Percentiles rank a stretch among this genome's conserved stretches.
phyloP scores from a whole-genome alignment of 2,888 invertebrate species.

The Amblyjoppa proteus region DNA sequence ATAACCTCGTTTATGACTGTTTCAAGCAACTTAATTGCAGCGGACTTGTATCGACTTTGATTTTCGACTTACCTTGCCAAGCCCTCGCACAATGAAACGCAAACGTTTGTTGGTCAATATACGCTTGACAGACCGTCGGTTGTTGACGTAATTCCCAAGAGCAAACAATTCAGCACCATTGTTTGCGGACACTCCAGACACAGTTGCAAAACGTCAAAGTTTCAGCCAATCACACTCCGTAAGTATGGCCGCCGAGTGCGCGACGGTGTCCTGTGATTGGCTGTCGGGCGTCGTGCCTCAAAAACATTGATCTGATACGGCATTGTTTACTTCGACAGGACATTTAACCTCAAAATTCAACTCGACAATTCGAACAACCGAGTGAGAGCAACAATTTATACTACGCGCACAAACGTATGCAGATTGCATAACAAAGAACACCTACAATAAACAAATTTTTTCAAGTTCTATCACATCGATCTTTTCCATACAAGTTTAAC shows the following conservation, averaged over 20 bases:
- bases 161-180: background rate
- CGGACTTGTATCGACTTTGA: background rate
- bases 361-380: slow-evolving; percentile 16
- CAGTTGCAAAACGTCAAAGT: slow-evolving; percentile 6
- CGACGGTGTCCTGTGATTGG: background rate
- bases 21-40: background rate
- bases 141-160: background rate
- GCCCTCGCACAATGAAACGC: background rate
- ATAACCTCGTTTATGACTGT: background rate
- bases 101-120: background rate
- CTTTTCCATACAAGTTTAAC: background rate
- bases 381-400: slow-evolving; percentile 1
- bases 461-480: background rate
- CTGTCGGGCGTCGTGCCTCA: slow-evolving; percentile 9
- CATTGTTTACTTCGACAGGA: slow-evolving; percentile 20
- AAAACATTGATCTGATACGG: slow-evolving; percentile 20
- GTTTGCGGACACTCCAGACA: background rate
- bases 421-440: background rate
- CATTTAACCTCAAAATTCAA: slow-evolving; percentile 23
- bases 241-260: background rate
- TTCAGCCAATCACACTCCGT: background rate
- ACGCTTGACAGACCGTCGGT: background rate
- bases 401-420: background rate
- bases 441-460: background rate
- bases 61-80: background rate